Evolutionary conservation across 2,113 vertebrate genomes (phyloP), one percentile per base, ranked within the genome.

Genomic region (Lutjanus erythropterus): DNA sequence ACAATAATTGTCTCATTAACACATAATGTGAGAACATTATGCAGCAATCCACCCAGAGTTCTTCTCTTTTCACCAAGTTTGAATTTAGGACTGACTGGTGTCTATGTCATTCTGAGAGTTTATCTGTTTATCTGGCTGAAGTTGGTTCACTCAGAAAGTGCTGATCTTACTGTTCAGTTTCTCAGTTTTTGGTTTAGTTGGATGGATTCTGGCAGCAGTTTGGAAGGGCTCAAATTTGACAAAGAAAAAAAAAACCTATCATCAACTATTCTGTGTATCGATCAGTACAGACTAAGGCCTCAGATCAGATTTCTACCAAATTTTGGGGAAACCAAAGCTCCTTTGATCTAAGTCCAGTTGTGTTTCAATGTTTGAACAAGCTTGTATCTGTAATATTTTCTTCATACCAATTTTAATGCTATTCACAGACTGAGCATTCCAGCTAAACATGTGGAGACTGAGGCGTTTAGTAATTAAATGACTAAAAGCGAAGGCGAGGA

Each of bases 201-300:
- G n/a, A n/a, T n/a, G n/a, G n/a, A n/a, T n/a, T n/a, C n/a, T n/a
- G n/a, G n/a, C 33, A 37, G 33, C 29, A 49, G 49, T 77, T 47
- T 81, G 31, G 37, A 49, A 55, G 9, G n/a, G 12, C 10, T 27
- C 35, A 64, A 16, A 58, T 67, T 55, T 46, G 12, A n/a, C n/a
- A 35, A 50, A 59, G 27, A 49, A 8, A 47, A 33, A 78, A 64
- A 55, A 64, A 9, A 27, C 41, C 47, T 9, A 18, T 3, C 35
- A 58, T 27, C 2, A 42, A 9, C 25, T 53, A 53, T 58, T 71
- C 53, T 52, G 35, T 53, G 44, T 47, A 60, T 78, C 7, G 21
- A 71, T 77, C 46, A 35, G 7, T 23, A 15, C n/a, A 46, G 19
- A 56, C 62, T 29, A 0, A 52, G 64, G 46, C 44, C 23, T 62